Evolutionary conservation across 2,797 vertebrate genomes (phyloP).

Genomic region (Rhinogobio ventralis): DNA sequence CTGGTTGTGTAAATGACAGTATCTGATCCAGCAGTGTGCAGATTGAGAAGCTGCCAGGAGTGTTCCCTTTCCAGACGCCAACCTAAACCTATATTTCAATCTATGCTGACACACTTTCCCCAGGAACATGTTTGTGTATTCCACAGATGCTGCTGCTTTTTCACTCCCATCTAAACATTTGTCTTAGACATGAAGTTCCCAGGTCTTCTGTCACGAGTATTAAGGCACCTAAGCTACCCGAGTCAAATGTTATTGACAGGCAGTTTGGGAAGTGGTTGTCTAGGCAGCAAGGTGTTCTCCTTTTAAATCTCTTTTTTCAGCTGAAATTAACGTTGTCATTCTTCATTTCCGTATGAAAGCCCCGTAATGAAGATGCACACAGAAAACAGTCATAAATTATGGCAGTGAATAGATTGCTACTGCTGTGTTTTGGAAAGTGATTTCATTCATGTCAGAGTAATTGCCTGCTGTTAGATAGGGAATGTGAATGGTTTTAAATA

Average conservation of each 20-base stretch:
- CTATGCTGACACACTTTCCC: constrained; percentile 27
- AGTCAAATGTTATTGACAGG: constrained; percentile 38
- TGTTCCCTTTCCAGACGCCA: constrained; percentile 16
- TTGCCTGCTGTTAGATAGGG: constrained; percentile 46
- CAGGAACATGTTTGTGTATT: constrained; percentile 48
- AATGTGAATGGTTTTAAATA: constrained; percentile 56
- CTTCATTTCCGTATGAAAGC: constrained; percentile 51
- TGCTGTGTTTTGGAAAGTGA: constrained; percentile 54
- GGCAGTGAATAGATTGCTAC: constrained; percentile 55
- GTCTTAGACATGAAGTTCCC: constrained; percentile 3
- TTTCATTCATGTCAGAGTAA: constrained; percentile 55
- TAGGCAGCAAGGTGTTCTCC: constrained; percentile 25
- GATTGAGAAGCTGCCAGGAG: constrained; percentile 45
- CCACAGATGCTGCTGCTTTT: constrained; percentile 4
- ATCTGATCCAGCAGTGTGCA: constrained; percentile 36
- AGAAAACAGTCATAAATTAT: constrained; percentile 55
- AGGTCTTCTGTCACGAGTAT: constrained; percentile 31
- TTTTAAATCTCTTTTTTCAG: constrained; percentile 32
- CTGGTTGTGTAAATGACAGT: constrained; percentile 10
- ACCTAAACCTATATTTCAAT: constrained; percentile 47
- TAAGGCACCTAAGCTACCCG: not conserved
- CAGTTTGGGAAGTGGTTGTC: constrained; percentile 36
- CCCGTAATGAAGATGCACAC: constrained; percentile 50
- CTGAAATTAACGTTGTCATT: constrained; percentile 57
- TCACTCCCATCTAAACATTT: constrained; percentile 40